Conservation (phyloP, 2,888 invertebrate genomes). For the Omphaloscelis lunosa region DNA sequence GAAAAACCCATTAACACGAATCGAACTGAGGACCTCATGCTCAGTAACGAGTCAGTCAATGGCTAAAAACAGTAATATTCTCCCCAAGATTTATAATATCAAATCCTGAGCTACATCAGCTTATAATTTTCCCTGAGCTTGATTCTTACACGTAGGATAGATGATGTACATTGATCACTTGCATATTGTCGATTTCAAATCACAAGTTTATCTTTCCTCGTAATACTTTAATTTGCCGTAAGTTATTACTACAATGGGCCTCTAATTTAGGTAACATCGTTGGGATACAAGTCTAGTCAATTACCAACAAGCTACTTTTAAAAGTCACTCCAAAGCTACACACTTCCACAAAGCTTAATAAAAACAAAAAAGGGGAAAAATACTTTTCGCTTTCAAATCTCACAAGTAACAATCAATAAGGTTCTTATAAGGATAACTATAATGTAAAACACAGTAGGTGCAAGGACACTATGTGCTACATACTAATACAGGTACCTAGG, state of each 20-base stretch:
- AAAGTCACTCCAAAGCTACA: background rate
- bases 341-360: background rate
- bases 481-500: constrained; percentile 4
- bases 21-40: background rate
- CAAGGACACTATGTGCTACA: constrained; percentile 47
- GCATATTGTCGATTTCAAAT: too few species aligned
- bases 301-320: background rate
- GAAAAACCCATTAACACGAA: background rate
- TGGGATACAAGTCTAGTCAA: background rate
- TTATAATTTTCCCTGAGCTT: background rate
- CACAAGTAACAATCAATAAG: background rate
- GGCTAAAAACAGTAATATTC: background rate
- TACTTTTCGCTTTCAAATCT: constrained; percentile 7
- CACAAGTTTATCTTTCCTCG: too few species aligned
- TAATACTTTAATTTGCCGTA: too few species aligned
- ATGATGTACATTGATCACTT: too few species aligned
- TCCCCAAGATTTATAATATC: background rate
- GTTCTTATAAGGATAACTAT: constrained; percentile 52
- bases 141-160: too few species aligned
- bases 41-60: background rate
- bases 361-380: background rate
- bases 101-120: background rate
- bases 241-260: too few species aligned
- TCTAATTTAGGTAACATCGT: too few species aligned
- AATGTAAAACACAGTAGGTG: constrained; percentile 18